Conservation (phyloP, 1,140 invertebrate species). For the Adelges cooleyi region DNA sequence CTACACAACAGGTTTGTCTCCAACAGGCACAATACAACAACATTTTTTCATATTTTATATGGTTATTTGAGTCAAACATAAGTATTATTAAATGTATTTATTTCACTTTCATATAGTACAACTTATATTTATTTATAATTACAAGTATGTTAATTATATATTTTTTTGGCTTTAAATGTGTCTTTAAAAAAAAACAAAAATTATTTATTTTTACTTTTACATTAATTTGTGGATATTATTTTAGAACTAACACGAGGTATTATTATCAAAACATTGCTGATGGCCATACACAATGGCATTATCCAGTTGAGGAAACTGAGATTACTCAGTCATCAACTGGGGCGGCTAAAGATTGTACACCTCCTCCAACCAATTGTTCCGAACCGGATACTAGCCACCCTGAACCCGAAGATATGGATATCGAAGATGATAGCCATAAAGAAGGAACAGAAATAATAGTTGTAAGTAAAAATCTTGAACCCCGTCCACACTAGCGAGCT, state of each 20-base stretch:
- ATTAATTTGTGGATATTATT: constrained; percentile 21
- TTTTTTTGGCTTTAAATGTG: constrained; percentile 2
- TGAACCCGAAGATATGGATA: constrained; percentile 22
- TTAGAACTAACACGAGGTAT: constrained; percentile 23
- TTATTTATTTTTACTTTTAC: neutral
- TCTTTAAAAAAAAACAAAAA: neutral
- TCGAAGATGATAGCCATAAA: constrained; percentile 23
- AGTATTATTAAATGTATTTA: constrained; percentile 23
- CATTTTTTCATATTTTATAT: constrained; percentile 26
- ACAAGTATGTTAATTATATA: neutral
- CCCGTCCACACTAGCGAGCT: no score
- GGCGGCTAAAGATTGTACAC: neutral
- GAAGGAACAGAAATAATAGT: constrained; percentile 20
- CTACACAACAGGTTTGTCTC: constrained; percentile 25
- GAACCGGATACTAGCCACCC: neutral
- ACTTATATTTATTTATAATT: constrained; percentile 2
- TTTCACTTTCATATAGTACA: neutral
- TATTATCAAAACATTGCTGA: constrained; percentile 16
- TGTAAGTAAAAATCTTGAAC: neutral
- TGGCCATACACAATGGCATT: constrained; percentile 20
- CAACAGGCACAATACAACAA: constrained; percentile 16
- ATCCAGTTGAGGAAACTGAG: constrained; percentile 3
- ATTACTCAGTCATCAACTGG: neutral
- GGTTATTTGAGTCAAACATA: constrained; percentile 20
- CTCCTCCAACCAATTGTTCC: constrained; percentile 4